Evolutionary conservation across 1,140 invertebrate species (phyloP).

Genomic region (Caerostris extrusa): DNA sequence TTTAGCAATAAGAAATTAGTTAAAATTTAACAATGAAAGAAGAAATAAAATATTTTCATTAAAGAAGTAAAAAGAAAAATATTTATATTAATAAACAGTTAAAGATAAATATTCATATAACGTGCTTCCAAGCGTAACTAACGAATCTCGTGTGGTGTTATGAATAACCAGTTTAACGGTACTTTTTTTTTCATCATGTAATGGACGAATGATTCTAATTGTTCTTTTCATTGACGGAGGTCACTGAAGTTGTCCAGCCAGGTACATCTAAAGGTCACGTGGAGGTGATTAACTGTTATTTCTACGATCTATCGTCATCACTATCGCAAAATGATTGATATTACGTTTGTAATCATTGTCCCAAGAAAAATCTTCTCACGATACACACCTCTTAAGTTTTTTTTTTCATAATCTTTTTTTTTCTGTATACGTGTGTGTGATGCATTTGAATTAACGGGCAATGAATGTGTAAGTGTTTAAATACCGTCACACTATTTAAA

Average conservation of each 20-base stretch:
- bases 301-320: background rate
- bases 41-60: background rate
- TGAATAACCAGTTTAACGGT: slow-evolving; percentile 40
- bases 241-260: background rate
- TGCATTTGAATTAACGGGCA: background rate
- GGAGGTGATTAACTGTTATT: slow-evolving; percentile 17
- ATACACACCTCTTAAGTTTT: background rate
- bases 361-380: background rate
- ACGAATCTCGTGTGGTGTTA: slow-evolving; percentile 6
- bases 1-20: too few relatives aligned
- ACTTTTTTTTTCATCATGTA: slow-evolving; percentile 1
- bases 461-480: background rate
- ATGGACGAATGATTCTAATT: slow-evolving; percentile 32
- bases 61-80: background rate
- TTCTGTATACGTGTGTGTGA: background rate
- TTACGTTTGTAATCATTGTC: background rate
- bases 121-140: background rate
- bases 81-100: background rate
- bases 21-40: too few relatives aligned
- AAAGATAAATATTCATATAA: slow-evolving; percentile 21
- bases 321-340: background rate
- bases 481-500: background rate
- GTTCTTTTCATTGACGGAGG: slow-evolving; percentile 29
- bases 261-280: background rate
- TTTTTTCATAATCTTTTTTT: background rate